Evolutionary conservation across 2,113 vertebrate species (phyloP), one percentile per base, ranked within the genome.

Genomic region (Zapornia atra): DNA sequence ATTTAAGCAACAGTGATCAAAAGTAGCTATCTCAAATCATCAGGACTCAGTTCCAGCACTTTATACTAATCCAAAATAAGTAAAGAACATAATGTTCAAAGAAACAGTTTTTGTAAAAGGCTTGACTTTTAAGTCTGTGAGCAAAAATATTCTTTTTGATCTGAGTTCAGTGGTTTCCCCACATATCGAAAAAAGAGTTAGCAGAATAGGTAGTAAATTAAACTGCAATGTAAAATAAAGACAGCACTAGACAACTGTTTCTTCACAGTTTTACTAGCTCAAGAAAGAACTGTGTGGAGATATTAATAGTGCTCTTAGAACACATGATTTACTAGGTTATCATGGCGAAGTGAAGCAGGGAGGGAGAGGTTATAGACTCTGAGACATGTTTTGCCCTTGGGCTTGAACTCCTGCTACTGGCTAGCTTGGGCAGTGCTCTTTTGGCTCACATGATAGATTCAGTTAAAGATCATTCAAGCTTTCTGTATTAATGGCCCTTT

Each of bases 51-150:
- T 90, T 94, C 59, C 79, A 95, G 65, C 57, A 85, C 21, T 94
- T 97, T 85, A 89, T 75, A 97, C 34, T 94, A 98, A 97, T 86
- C 53, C 88, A 82, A 98, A 98, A 94, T 94, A 97, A 96, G 91
- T 90, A 96, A 97, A 96, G 86, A 94, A 94, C 81, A 92, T 90
- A 15, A 46, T 96, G 92, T 97, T 97, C 95, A 97, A 97, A 97
- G 68, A 92, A 87, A 94, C 0, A 0, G 54, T 92, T 98, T 98
- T 97, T 96, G 85, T 96, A 33, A 53, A 95, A 92, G 68, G 48
- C 87, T 95, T 94, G 83, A 94, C 96, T 97, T 97, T 97, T 92
- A 97, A 96, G 81, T 94, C 88, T 86, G 56, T 95, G 66, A 77
- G 63, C 77, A 86, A 96, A 97, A 90, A 85, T 92, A 94, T 50